Base-by-base conservation (phyloP, 2,888 invertebrate species). In the Hylaea fasciaria region DNA sequence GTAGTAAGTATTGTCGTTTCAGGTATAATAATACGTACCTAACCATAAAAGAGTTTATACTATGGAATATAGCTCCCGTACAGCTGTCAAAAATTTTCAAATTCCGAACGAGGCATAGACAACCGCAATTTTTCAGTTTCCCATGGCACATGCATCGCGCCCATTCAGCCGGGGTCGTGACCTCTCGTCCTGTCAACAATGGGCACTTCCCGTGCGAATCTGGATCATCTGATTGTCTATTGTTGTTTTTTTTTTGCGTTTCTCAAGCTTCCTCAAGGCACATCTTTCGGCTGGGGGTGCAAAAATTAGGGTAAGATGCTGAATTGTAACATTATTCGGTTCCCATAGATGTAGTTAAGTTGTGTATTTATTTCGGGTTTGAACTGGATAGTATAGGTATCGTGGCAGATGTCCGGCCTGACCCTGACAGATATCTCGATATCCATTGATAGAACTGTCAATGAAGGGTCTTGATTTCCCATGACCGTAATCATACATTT, bases 161-260 rank as follows among this genome's bases (percentile, higher is more conserved):
- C 70, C 64, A 66, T 66, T 59, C 70, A 55, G 57, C 64, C 72
- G 70, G 74, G 86, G 83, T 87, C 84, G 72, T 67, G 86, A 86
- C 84, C 86, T 60, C 43, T 46, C 55, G 16, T 59, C 41, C 81
- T 72, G 66, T 39, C 51, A 52, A 52, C 62, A 64, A 65, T 69
- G 57, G 52, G 9, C 40, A 54, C 67, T 82, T 85, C 85, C 87
- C 87, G 78, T 85, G 86, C 86, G 86, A 86, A 87, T 85, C 76
- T 86, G 82, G 81, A 86, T 84, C 86, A 86, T 85, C 84, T 82
- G 81, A 81, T 81, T 81, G 81, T 82, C 81, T 81, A 86, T 86
- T 86, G 86, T 86, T 78, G 63, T 77, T 76, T 81, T 83, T 83
- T 51, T 63, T 80, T 77, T 68, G 60, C 22, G 62, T 70, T 79